Evolutionary conservation across 2,888 invertebrate genomes (phyloP), one percentile per base, ranked within the genome.

Genomic region (Cheilosia vulpina): DNA sequence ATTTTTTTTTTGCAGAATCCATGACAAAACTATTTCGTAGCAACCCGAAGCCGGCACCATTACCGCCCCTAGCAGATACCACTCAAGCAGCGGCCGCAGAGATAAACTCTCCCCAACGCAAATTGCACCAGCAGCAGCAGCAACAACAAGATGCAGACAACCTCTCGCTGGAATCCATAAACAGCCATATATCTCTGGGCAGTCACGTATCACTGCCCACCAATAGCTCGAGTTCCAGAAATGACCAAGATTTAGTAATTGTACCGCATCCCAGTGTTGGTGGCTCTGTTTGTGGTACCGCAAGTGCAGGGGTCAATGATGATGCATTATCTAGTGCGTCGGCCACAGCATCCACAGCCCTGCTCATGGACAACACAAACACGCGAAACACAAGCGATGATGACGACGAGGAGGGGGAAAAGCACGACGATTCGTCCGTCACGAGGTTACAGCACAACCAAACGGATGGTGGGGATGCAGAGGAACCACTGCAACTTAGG

Each of bases 11-110:
- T 55, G 88, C 90, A 87, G 92, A 92, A 89, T 91, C 91, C 87
- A 90, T 92, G 89, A 91, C 91, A 87, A 92, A 92, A 89, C 90
- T 92, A 73, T 92, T 92, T 89, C 92, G 92, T 85, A 90, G 91
- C 82, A 90, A 91, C 81, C 87, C 89, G 73, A 89, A 88, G 58
- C 75, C 88, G 75, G 89, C 87, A 66, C 45, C 75, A 69, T 45
- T 66, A 53, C 57, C 88, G 31, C 62, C 88, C 45, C 88, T 89
- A 78, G 87, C 88, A 83, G 89, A 90, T 82, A 88, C 89, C 79
- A 80, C 82, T 72, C 76, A 73, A 83, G 83, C 88, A 66, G 88
- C 90, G 65, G 88, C 88, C 69, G 88, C 89, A 72, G 89, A 89
- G 71, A 63, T 83, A 79, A 83, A 83, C 65, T 34, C 88, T 87